These are phyloP conservation scores for Pseudorasbora parva DNA, from an alignment of 2,113 vertebrate species.

Conservation along the genomic window DNA sequence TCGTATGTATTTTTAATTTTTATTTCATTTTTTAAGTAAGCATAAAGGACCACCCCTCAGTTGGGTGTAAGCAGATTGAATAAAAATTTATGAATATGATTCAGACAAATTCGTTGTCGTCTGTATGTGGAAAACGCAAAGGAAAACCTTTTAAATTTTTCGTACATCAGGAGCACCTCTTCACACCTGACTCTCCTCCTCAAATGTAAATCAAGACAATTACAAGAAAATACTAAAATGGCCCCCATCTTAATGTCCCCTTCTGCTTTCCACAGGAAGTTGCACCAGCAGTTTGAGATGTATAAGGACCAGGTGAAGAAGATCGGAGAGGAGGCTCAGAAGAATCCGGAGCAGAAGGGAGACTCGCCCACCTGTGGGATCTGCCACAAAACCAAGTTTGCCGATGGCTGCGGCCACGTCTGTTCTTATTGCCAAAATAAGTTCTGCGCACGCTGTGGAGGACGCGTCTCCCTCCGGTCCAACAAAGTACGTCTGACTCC, in stretches of 20 bases:
- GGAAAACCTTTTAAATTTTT: no score
- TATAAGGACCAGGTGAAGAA: slow-evolving; percentile 93
- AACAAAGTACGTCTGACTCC: slow-evolving; percentile 68
- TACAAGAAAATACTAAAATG: background rate
- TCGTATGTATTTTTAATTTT: no score
- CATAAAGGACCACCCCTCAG: no score
- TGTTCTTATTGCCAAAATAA: slow-evolving; percentile 96
- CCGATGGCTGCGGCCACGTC: slow-evolving; percentile 89
- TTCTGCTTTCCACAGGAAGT: slow-evolving; percentile 78
- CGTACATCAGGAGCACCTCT: background rate
- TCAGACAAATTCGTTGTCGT: no score
- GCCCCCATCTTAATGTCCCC: background rate
- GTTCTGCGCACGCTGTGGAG: slow-evolving; percentile 89
- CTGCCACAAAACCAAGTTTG: slow-evolving; percentile 92
- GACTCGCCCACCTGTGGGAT: slow-evolving; percentile 89
- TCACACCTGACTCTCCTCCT: background rate
- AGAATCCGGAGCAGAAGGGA: slow-evolving; percentile 83
- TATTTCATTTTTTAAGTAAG: no score
- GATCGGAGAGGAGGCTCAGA: slow-evolving; percentile 87
- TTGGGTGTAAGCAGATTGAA: no score
- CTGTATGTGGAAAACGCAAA: no score
- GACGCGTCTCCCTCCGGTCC: slow-evolving; percentile 87
- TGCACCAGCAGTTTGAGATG: slow-evolving; percentile 92
- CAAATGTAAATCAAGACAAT: background rate
- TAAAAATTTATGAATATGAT: no score